Base-by-base conservation (phyloP, 2,113 vertebrate species). In the Anser cygnoides region DNA sequence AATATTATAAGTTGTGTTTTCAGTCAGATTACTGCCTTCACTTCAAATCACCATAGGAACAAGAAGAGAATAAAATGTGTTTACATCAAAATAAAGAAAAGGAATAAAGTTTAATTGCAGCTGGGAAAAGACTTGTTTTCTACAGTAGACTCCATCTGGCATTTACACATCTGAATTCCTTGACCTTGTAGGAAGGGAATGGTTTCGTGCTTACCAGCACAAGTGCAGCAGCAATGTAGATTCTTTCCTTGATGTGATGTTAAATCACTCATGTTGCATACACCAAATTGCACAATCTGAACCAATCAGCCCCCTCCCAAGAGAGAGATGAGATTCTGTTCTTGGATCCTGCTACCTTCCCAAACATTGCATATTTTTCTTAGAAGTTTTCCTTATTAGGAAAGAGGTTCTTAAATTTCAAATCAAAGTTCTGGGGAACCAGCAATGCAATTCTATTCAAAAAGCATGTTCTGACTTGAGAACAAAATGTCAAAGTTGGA, bases 21-120 rank as follows among this genome's bases (percentile, higher is more conserved):
- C 39, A 57, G 0, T 75, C 67, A 59, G 39, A 54, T 87, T 57
- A 31, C 15, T 87, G 44, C 68, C 61, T 87, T 95, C 49, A n/a
- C 85, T 70, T n/a, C 74, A 87, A 33, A 92, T 89, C 79, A 79
- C 82, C 73, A 57, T 76, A 89, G 76, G 80, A 92, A 78, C 65
- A 57, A 1, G 4, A 78, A 90, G 29, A 84, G 43, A 90, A 28
- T 68, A 78, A 71, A 55, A 67, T 70, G 3, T 58, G 41, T 84
- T 92, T 94, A 49, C 61, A 61, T 82, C 41, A 79, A 88, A 93
- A 79, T 25, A 89, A 89, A 78, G 25, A 37, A 65, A 89, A 54
- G 19, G 29, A 35, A 37, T 85, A 31, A 72, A 79, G n/a, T 87
- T 70, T 54, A 81, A 54, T 61, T 58, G 3, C 17, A 87, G 16